Evolutionary conservation across 2,888 invertebrate genomes (phyloP).

Genomic region (Cremastobaeus sp.): DNA sequence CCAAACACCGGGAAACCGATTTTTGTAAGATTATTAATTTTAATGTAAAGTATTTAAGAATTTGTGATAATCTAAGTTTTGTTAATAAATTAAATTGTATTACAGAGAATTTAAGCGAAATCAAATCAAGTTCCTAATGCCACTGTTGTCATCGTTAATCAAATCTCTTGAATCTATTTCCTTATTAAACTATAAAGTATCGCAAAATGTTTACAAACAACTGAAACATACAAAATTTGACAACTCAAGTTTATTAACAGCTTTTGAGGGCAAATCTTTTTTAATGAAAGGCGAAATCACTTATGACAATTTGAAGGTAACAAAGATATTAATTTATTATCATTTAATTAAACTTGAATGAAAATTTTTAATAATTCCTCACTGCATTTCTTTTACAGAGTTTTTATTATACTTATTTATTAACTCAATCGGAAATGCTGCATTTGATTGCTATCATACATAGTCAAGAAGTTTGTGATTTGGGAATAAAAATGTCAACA

Average conservation of each 20-base stretch:
- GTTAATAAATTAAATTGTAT: conserved; percentile 6
- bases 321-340: no score
- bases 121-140: conserved; percentile 67
- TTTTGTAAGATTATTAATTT: conserved; percentile 66
- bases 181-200: conserved; percentile 63
- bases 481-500: conserved; percentile 59
- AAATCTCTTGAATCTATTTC: conserved; percentile 67
- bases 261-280: conserved; percentile 64
- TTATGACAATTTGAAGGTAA: conserved; percentile 68
- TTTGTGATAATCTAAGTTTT: not conserved
- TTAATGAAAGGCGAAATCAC: conserved; percentile 67
- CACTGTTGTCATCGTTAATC: conserved; percentile 66
- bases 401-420: conserved; percentile 71
- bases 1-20: conserved; percentile 62
- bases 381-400: conserved; percentile 68
- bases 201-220: conserved; percentile 62
- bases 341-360: not conserved
- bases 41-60: not conserved
- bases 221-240: conserved; percentile 33
- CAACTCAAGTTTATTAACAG: conserved; percentile 62
- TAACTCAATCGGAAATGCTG: conserved; percentile 74
- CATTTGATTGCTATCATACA: conserved; percentile 69
- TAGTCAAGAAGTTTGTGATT: conserved; percentile 58
- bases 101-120: conserved; percentile 67
- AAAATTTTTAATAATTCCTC: no score